Percentiles rank a stretch among this genome's conserved stretches.
Conservation (phyloP, 2,888 invertebrate genomes). For the Arrhopalites spinosus region DNA sequence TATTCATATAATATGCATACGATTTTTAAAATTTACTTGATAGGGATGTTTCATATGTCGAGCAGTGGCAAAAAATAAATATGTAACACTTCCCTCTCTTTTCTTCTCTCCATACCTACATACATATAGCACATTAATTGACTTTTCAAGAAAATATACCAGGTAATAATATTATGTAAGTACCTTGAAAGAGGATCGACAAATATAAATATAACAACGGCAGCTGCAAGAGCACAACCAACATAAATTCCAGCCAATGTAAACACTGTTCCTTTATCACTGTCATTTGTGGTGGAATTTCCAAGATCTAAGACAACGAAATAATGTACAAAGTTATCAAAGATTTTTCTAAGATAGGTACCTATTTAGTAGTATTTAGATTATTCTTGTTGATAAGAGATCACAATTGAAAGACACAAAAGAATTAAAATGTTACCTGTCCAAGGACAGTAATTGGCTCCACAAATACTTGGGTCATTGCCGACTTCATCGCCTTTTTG, state of each 20-base stretch:
- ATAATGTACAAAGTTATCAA: too few species aligned
- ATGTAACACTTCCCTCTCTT: conserved; percentile 69
- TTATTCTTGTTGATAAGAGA: too few species aligned
- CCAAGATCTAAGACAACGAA: too few species aligned
- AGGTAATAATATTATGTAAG: conserved; percentile 55
- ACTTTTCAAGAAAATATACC: too few species aligned
- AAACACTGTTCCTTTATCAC: conserved; percentile 82
- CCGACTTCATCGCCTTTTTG: conserved; percentile 63
- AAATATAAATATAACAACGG: conserved; percentile 81
- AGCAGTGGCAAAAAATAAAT: conserved; percentile 83
- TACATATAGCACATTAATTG: conserved; percentile 31
- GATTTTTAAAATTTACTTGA: conserved; percentile 69
- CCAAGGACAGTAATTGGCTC: conserved; percentile 73
- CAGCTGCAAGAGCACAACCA: conserved; percentile 82
- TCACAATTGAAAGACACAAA: too few species aligned
- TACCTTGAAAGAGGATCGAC: conserved; percentile 89
- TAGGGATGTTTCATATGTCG: conserved; percentile 88
- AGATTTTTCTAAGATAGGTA: too few species aligned
- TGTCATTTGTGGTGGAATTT: too few species aligned
- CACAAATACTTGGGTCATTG: conserved; percentile 62
- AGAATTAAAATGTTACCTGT: too few species aligned
- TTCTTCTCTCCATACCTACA: conserved; percentile 84
- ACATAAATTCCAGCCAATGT: conserved; percentile 88
- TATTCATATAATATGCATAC: conserved; percentile 66
- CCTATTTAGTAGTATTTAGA: too few species aligned